Conservation (phyloP, 1,140 invertebrate genomes). For the Panagrolaimus sp. region DNA sequence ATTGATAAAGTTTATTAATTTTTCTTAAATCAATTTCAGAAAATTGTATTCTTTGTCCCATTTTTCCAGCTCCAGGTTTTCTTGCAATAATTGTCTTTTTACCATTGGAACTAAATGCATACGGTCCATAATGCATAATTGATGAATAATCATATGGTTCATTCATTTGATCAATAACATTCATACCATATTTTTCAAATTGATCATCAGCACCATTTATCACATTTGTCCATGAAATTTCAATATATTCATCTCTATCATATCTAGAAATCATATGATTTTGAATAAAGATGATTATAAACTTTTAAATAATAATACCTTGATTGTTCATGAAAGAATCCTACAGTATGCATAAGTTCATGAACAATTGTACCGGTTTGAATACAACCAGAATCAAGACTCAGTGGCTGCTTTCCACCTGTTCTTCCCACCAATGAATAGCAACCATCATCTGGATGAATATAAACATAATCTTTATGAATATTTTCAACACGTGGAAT, state of each 20-base stretch:
- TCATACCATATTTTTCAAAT: constrained; percentile 57
- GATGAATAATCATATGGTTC: constrained; percentile 60
- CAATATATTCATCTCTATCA: constrained; percentile 56
- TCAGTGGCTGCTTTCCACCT: constrained; percentile 52
- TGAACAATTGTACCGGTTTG: constrained; percentile 57
- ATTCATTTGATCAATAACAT: constrained; percentile 53
- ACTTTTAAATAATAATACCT: no score
- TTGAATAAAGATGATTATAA: no score
- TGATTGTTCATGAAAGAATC: constrained; percentile 58
- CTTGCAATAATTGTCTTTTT: constrained; percentile 62
- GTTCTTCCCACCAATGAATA: constrained; percentile 36
- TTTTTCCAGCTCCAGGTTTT: constrained; percentile 56
- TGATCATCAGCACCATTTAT: constrained; percentile 55
- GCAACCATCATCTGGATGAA: constrained; percentile 49
- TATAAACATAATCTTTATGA: constrained; percentile 51
- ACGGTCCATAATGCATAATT: constrained; percentile 64
- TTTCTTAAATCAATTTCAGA: constrained; percentile 61
- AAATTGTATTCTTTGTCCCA: constrained; percentile 62
- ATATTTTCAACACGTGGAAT: constrained; percentile 40
- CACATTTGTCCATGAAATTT: constrained; percentile 57
- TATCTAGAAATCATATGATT: constrained; percentile 34
- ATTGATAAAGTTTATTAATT: constrained; percentile 62
- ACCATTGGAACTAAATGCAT: constrained; percentile 62
- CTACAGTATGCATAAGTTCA: constrained; percentile 57
- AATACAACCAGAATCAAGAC: constrained; percentile 54